Conservation (phyloP, 2,888 invertebrate genomes). For the Lithophane socia region DNA sequence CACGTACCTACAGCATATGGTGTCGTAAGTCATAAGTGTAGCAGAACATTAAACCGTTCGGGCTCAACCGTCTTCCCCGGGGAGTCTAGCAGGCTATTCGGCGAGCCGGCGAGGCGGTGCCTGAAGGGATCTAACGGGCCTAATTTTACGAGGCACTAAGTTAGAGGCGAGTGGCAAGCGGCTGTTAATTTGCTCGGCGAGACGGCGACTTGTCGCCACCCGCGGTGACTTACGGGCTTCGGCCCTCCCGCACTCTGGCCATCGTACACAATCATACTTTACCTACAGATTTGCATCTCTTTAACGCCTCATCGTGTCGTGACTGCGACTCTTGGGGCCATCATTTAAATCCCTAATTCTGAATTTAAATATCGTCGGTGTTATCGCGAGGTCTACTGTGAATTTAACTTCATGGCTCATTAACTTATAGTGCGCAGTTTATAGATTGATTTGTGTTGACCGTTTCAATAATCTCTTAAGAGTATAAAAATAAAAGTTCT, state of each 20-base stretch:
- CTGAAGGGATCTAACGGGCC: constrained; percentile 85
- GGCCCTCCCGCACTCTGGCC: constrained; percentile 66
- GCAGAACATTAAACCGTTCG: constrained; percentile 78
- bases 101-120: constrained; percentile 68
- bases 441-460: constrained; percentile 11
- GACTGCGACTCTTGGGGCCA: constrained; percentile 1
- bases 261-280: constrained; percentile 73
- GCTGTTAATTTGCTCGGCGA: constrained; percentile 88
- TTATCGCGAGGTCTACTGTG: background rate
- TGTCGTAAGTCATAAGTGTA: constrained; percentile 76
- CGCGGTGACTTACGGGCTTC: constrained; percentile 87
- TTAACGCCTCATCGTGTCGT: constrained; percentile 64
- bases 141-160: constrained; percentile 90
- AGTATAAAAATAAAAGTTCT: constrained; percentile 71
- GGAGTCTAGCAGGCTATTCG: constrained; percentile 70
- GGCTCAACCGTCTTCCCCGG: constrained; percentile 77
- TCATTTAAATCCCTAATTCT: constrained; percentile 37
- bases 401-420: background rate
- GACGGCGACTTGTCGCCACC: constrained; percentile 85
- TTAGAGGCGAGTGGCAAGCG: constrained; percentile 87
- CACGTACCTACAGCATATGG: constrained; percentile 11
- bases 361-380: constrained; percentile 17
- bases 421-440: constrained; percentile 4
- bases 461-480: constrained; percentile 71
- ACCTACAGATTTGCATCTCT: constrained; percentile 77